Base-by-base conservation (phyloP, 2,113 vertebrate species). In the Malurus alboscapulatus region DNA sequence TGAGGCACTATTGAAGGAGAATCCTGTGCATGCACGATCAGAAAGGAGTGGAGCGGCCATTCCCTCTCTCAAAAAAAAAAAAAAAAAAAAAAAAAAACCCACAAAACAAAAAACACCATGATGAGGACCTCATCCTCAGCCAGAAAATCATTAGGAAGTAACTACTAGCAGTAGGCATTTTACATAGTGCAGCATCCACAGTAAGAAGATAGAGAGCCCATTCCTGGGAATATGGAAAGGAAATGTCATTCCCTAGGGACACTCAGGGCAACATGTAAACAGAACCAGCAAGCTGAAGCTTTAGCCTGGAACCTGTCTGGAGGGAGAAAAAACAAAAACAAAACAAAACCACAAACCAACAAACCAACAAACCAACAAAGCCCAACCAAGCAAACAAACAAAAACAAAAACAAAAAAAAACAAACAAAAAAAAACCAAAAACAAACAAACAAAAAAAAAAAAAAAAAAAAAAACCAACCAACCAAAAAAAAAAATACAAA, bases 251-350 rank as follows among this genome's bases (percentile, higher is more conserved):
- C 50, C 40, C 36, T 29, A 47, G 22, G 8, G 17, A 65, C 27
- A 27, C 26, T 48, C 65, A 53, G 63, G 68, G 36, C 10, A 84
- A 9, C 6, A 12, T 11, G 32, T 25, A 45, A 79, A 67, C 48
- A 76, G 58, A 91, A 54, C 21, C 10, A 82, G 57, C 12, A 57
- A 83, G n/a, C 8, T 76, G 48, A 93, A 88, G 26, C 42, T 44
- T 54, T 26, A 72, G 25, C 25, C 30, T 59, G 18, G 13, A 63
- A 59, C 8, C 3, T 44, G 17, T 25, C 6, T 6, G 5, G 16
- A 6, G 25, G 3, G 4, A 3, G 1, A 4, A 12, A 50, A 48
- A 22, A 10, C 13, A 26, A 7, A 30, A 32, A 20, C 7, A 7
- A 54, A 68, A 51, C 14, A 4, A 24, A 54, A 36, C 14, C 7